A percentile compares a stretch with the other conserved stretches of the same genome.
phyloP scores from a whole-genome alignment of 2,797 vertebrate genomes.

The Decapterus maruadsi region DNA sequence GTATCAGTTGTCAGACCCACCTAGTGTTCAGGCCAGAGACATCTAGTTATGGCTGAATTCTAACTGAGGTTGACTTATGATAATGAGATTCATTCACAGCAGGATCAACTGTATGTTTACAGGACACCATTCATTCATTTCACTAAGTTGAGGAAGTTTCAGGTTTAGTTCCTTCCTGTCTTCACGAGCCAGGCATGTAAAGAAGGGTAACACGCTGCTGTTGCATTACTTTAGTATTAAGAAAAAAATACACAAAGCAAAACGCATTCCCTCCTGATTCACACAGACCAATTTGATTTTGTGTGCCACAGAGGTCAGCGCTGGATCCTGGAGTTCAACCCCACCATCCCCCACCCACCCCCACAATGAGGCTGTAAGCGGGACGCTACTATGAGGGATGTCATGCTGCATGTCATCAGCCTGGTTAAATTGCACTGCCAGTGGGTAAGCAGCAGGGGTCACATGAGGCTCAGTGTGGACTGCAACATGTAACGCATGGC shows the following conservation, averaged over 20 bases:
- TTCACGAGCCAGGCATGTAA: constrained; percentile 62
- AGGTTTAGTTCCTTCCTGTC: constrained; percentile 46
- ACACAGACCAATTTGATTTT: constrained; percentile 68
- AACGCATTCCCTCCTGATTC: constrained; percentile 39
- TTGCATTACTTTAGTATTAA: constrained; percentile 47
- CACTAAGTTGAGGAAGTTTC: constrained; percentile 62
- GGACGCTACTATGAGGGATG: constrained; percentile 71
- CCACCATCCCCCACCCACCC: constrained; percentile 49
- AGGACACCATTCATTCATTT: constrained; percentile 52
- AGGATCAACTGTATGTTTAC: constrained; percentile 47
- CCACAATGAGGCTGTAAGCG: constrained; percentile 59
- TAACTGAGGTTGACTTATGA: constrained; percentile 72
- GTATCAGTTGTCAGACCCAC: constrained; percentile 73
- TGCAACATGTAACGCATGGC: constrained; percentile 83
- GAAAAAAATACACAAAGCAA: constrained; percentile 51
- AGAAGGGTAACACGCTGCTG: constrained; percentile 54
- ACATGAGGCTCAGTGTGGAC: constrained; percentile 84
- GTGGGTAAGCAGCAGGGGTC: constrained; percentile 89
- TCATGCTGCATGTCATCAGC: constrained; percentile 85
- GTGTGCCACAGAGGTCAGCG: constrained; percentile 72
- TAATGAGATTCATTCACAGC: constrained; percentile 78
- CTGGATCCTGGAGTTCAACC: constrained; percentile 61
- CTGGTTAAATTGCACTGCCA: constrained; percentile 86
- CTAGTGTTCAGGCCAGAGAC: constrained; percentile 63
- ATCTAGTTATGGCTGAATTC: constrained; percentile 74